A percentile compares a stretch with the other conserved stretches of the same genome.
Evolutionary conservation across 2,113 vertebrate genomes (phyloP).

Genomic region (Electrona antarctica): DNA sequence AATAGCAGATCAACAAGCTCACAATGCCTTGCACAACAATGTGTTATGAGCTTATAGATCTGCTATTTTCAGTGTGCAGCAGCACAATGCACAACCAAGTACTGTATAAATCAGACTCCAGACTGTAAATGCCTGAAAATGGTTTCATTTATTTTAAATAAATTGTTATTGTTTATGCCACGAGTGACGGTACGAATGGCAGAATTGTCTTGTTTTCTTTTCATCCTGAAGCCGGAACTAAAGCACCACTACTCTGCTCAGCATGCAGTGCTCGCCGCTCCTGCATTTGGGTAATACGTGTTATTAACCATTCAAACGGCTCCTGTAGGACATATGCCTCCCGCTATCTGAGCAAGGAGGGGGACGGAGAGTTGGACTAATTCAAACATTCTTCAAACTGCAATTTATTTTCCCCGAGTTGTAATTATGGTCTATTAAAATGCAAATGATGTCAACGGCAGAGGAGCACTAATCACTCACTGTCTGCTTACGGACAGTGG

Average conservation of each 20-base stretch:
- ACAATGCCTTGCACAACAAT: too few species aligned
- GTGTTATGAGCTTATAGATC: too few species aligned
- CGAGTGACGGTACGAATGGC: neutral
- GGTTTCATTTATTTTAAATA: neutral
- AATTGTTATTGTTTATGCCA: constrained; percentile 4
- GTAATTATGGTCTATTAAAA: constrained; percentile 83
- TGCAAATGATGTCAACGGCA: constrained; percentile 81
- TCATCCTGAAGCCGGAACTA: too few species aligned
- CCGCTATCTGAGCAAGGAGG: constrained; percentile 64
- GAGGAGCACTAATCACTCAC: constrained; percentile 76
- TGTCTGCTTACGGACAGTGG: constrained; percentile 74
- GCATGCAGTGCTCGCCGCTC: constrained; percentile 28
- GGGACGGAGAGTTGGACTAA: constrained; percentile 65
- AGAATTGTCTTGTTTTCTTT: constrained; percentile 1
- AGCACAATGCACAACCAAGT: too few species aligned
- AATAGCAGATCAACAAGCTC: too few species aligned
- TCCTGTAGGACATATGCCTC: constrained; percentile 48
- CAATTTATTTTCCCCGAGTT: constrained; percentile 79
- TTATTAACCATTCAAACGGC: constrained; percentile 59
- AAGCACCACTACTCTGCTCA: constrained; percentile 4
- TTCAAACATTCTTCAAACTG: constrained; percentile 78
- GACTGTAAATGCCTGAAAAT: too few species aligned
- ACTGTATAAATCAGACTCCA: too few species aligned
- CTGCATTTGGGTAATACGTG: constrained; percentile 40
- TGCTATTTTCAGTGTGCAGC: too few species aligned